Percentiles rank a stretch among this genome's conserved stretches.
phyloP scores from a whole-genome alignment of 2,797 vertebrate species.

The Eulemur coronatus region DNA sequence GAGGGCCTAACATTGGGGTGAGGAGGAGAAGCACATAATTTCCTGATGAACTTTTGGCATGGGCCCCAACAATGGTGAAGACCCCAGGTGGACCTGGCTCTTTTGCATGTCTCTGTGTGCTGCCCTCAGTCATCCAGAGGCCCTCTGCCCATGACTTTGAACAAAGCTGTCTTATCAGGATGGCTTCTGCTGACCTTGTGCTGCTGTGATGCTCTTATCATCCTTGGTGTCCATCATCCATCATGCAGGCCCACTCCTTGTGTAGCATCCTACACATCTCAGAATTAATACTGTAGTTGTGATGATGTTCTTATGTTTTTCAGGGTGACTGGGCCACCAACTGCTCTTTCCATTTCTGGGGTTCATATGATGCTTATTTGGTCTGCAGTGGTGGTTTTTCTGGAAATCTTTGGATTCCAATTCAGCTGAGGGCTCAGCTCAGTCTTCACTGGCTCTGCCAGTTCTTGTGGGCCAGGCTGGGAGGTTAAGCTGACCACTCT shows the following conservation, averaged over 20 bases:
- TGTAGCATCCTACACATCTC: not conserved
- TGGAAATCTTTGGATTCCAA: not conserved
- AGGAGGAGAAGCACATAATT: not conserved
- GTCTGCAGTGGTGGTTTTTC: not conserved
- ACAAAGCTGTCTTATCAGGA: not conserved
- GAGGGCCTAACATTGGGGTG: not conserved
- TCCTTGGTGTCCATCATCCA: fast-evolving
- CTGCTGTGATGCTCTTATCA: not conserved
- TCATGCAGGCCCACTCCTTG: not conserved
- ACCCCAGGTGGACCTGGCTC: not conserved
- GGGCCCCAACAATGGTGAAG: not conserved
- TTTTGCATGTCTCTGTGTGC: not conserved
- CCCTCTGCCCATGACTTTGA: not conserved
- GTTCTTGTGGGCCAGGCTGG: not conserved
- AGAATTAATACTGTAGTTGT: not conserved
- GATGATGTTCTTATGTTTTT: not conserved
- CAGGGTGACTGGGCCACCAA: not conserved
- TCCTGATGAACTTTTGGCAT: not conserved
- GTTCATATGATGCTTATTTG: not conserved
- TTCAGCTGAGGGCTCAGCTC: not conserved
- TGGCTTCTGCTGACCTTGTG: not conserved
- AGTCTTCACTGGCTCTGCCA: not conserved
- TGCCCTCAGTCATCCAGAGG: not conserved
- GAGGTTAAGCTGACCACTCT: not conserved
- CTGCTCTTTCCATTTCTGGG: not conserved